Conservation (phyloP, 2,797 vertebrate species). For the Rhinoraja longicauda region DNA sequence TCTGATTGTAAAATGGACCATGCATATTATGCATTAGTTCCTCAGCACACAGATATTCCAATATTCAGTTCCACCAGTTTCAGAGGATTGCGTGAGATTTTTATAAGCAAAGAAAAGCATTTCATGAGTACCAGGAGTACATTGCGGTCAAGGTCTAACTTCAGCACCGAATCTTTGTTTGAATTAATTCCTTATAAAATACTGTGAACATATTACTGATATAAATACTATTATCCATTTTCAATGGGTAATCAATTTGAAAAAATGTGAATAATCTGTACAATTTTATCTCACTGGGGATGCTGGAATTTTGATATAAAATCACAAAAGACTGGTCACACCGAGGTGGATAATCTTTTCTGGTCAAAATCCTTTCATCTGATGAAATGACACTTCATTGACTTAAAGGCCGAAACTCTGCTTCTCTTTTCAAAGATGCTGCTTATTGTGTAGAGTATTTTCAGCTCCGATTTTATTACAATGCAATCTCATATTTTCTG, state of each 20-base stretch:
- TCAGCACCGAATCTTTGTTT: conserved; percentile 40
- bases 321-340: too few species aligned
- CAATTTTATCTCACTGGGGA: not conserved
- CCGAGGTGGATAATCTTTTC: too few species aligned
- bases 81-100: too few species aligned
- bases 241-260: not conserved
- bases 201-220: not conserved
- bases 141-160: conserved; percentile 36
- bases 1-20: not conserved
- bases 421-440: too few species aligned
- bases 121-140: too few species aligned
- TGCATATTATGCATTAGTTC: conserved; percentile 40
- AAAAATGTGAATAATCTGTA: not conserved
- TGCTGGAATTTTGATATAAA: too few species aligned
- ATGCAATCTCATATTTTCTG: not conserved
- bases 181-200: not conserved
- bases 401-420: too few species aligned
- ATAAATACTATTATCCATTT: not conserved
- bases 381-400: too few species aligned
- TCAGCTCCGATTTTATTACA: too few species aligned
- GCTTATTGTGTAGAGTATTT: too few species aligned
- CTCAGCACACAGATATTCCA: conserved; percentile 19
- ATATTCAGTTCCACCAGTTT: not conserved
- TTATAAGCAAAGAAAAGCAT: too few species aligned
- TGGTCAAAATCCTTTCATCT: too few species aligned